Percentiles rank a stretch among this genome's conserved stretches.
Evolutionary conservation across 2,113 vertebrate genomes (phyloP).

Genomic region (Siniperca chuatsi): DNA sequence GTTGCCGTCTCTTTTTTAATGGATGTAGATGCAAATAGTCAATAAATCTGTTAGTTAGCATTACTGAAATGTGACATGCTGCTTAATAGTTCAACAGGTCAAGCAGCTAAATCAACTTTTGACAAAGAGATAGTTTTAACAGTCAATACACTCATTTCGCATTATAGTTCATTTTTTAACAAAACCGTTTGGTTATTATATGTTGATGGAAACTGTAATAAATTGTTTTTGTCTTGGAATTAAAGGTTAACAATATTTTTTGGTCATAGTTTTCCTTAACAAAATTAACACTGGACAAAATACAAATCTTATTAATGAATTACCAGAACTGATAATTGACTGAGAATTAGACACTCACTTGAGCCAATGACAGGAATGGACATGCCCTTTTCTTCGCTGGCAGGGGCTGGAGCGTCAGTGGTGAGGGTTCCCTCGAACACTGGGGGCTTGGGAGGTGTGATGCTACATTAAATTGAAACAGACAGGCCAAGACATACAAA

Average conservation of each 20-base stretch:
- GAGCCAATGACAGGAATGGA: conserved; percentile 89
- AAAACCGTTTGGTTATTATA: too few relatives aligned
- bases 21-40: too few relatives aligned
- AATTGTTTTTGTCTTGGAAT: neutral
- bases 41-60: too few relatives aligned
- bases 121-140: neutral
- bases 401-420: conserved; percentile 65
- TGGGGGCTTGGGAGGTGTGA: conserved; percentile 80
- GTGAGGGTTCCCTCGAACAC: conserved; percentile 75
- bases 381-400: conserved; percentile 83
- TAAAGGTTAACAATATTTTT: neutral
- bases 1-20: neutral
- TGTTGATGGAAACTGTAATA: too few relatives aligned
- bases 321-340: neutral
- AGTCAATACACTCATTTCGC: too few relatives aligned
- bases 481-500: neutral
- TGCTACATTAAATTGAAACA: conserved; percentile 53
- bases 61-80: too few relatives aligned
- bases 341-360: conserved; percentile 81
- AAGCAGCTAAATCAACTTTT: neutral
- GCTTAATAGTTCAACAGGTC: neutral
- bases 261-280: too few relatives aligned
- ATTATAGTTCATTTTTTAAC: too few relatives aligned
- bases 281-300: too few relatives aligned
- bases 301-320: neutral